Percentiles rank a stretch among this genome's conserved stretches.
These are phyloP conservation scores for Aphelinus atriplicis DNA, from an alignment of 1,140 invertebrate species.

Conservation along the genomic window DNA sequence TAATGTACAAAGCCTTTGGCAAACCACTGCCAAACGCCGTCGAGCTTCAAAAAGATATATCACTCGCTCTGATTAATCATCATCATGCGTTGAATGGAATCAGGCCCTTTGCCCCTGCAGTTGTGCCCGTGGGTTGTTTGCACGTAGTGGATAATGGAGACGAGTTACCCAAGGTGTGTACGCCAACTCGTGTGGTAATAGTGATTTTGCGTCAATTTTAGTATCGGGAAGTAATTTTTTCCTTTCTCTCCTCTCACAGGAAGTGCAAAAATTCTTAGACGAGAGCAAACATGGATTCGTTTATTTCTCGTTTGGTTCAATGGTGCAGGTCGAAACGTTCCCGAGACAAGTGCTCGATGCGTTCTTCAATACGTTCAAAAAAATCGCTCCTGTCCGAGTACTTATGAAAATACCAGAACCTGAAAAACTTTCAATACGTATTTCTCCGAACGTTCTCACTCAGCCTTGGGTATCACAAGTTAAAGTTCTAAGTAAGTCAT, in stretches of 20 bases:
- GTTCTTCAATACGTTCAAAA: slow-evolving; percentile 51
- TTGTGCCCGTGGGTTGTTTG: slow-evolving; percentile 72
- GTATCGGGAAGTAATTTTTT: not conserved
- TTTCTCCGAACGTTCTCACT: slow-evolving; percentile 71
- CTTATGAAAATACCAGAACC: slow-evolving; percentile 51
- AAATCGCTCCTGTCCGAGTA: slow-evolving; percentile 49
- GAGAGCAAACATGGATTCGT: slow-evolving; percentile 75
- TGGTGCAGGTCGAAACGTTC: slow-evolving; percentile 72
- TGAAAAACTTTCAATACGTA: slow-evolving; percentile 53
- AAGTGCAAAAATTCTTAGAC: slow-evolving; percentile 74
- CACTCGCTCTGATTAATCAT: slow-evolving; percentile 67
- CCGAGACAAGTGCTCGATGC: slow-evolving; percentile 44
- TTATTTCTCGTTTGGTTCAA: slow-evolving; percentile 78
- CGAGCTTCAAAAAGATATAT: slow-evolving; percentile 62
- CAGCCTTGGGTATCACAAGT: slow-evolving; percentile 74
- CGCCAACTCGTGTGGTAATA: not conserved
- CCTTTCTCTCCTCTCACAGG: slow-evolving; percentile 55
- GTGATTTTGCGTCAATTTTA: not conserved
- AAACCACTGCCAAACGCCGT: slow-evolving; percentile 51
- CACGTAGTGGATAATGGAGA: slow-evolving; percentile 56
- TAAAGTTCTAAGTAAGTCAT: slow-evolving; percentile 55
- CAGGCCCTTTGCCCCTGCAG: slow-evolving; percentile 60
- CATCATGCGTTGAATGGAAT: slow-evolving; percentile 67
- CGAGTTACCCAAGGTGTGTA: slow-evolving; percentile 46
- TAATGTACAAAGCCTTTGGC: slow-evolving; percentile 59